Conservation (phyloP, 2,113 vertebrate species). For the Heterotis niloticus region DNA sequence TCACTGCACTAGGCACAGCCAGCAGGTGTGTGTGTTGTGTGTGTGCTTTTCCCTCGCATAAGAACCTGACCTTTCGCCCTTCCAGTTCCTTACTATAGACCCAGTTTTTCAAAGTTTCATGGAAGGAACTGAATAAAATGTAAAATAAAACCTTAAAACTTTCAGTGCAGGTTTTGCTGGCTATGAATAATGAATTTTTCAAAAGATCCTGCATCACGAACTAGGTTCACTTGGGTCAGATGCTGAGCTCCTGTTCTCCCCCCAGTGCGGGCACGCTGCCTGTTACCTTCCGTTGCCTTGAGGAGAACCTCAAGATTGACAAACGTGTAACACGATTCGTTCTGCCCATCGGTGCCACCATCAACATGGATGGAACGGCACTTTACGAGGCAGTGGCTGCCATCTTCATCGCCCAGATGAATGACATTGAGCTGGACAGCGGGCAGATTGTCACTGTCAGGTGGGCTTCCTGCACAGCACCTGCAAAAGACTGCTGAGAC, state of each 20-base stretch:
- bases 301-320: conserved; percentile 75
- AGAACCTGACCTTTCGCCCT: no score
- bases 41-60: not conserved
- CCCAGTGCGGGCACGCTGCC: conserved; percentile 72
- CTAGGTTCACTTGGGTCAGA: not conserved
- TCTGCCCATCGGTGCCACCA: conserved; percentile 76
- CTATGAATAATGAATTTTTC: not conserved
- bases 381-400: conserved; percentile 78
- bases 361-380: conserved; percentile 79
- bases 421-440: conserved; percentile 65
- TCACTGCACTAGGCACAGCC: conserved; percentile 76
- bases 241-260: not conserved
- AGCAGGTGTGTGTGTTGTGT: conserved; percentile 57
- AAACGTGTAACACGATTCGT: conserved; percentile 76
- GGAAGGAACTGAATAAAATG: no score
- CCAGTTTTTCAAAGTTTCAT: conserved; percentile 27
- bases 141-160: no score
- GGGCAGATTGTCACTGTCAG: conserved; percentile 78
- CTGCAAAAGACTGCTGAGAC: no score
- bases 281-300: conserved; percentile 77
- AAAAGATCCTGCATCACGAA: not conserved
- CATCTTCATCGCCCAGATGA: conserved; percentile 83
- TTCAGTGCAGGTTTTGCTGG: no score
- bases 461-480: conserved; percentile 39
- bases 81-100: no score